phyloP scores from a whole-genome alignment of 2,797 vertebrate genomes.

The Pristis pectinata region DNA sequence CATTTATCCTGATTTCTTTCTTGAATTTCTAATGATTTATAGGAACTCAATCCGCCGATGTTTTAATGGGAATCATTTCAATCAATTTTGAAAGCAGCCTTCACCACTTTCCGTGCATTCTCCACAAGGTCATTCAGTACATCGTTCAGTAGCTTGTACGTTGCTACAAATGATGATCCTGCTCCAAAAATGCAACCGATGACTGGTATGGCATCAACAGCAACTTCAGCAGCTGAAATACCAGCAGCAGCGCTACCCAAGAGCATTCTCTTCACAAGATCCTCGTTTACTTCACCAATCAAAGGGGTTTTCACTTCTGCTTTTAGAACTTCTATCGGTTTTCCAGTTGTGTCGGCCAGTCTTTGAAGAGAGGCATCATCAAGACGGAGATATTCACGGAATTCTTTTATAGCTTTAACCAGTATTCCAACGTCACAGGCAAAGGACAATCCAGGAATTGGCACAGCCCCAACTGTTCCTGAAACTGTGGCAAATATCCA shows the following conservation, averaged over 20 bases:
- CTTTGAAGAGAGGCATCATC: constrained; percentile 30
- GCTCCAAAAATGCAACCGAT: constrained; percentile 15
- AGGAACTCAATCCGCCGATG: background rate
- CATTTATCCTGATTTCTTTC: no score
- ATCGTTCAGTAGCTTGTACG: constrained; percentile 29
- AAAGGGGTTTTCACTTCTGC: constrained; percentile 6
- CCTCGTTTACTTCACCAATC: constrained; percentile 5
- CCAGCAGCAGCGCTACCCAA: fast-evolving
- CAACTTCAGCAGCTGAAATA: background rate
- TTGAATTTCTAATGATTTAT: background rate
- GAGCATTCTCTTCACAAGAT: background rate
- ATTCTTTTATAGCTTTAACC: background rate
- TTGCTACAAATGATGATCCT: constrained; percentile 31
- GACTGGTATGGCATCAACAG: fast-evolving
- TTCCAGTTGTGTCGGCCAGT: background rate
- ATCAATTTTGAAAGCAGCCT: background rate
- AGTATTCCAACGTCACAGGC: background rate
- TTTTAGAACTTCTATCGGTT: background rate
- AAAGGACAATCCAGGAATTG: background rate
- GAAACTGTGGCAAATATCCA: background rate
- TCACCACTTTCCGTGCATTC: constrained; percentile 41
- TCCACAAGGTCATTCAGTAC: constrained; percentile 39
- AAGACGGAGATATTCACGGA: background rate
- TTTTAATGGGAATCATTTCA: background rate
- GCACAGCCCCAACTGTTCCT: fast-evolving